Evolutionary conservation across 1,140 invertebrate species (phyloP).

Genomic region (Ridgeia piscesae): DNA sequence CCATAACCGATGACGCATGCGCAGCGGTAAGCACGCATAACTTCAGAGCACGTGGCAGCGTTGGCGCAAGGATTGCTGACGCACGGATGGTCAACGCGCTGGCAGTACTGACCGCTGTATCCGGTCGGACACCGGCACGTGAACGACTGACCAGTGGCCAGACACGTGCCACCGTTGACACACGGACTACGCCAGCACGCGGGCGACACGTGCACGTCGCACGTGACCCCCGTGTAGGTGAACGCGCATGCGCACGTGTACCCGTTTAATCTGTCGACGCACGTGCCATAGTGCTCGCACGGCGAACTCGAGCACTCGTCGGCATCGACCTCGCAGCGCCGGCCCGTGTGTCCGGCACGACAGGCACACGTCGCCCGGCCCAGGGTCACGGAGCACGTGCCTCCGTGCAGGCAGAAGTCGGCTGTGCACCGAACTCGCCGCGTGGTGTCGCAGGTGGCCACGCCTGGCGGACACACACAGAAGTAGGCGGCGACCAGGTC

Average conservation of each 20-base stretch:
- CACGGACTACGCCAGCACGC: constrained; percentile 60
- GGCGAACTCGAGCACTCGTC: background rate
- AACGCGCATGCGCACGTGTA: background rate
- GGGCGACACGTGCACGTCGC: background rate
- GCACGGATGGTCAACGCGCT: constrained; percentile 8
- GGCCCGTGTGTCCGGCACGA: background rate
- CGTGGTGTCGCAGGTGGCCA: background rate
- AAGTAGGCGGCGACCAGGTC: background rate
- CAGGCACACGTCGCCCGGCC: background rate
- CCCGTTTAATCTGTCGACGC: background rate
- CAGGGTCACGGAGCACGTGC: background rate
- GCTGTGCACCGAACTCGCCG: background rate
- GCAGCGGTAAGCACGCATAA: background rate
- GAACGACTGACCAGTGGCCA: constrained; percentile 20
- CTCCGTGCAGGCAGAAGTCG: background rate
- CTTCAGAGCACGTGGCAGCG: constrained; percentile 10
- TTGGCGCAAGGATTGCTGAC: constrained; percentile 20
- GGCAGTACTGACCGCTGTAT: constrained; percentile 30
- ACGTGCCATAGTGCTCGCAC: background rate
- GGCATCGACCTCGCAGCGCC: background rate
- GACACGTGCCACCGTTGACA: constrained; percentile 23
- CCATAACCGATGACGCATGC: constrained; percentile 11
- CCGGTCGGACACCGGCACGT: constrained; percentile 17
- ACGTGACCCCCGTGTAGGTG: background rate
- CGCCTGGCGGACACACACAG: background rate